phyloP scores from a whole-genome alignment of 2,113 vertebrate species.

The Bettongia penicillata region DNA sequence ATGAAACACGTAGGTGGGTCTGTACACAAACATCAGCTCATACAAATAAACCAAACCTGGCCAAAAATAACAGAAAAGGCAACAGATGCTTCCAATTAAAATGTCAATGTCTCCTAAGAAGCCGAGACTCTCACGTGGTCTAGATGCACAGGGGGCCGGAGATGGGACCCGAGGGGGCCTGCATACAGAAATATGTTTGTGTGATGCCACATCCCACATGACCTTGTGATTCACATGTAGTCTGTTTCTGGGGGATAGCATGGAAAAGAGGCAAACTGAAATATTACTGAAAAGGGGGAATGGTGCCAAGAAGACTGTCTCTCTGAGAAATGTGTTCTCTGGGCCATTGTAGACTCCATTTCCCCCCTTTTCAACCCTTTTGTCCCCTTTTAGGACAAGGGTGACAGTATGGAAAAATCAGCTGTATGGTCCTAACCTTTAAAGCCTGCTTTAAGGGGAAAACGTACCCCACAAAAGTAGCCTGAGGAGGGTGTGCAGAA shows the following conservation, averaged over 20 bases:
- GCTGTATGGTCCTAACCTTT: background rate
- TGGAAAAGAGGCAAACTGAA: slow-evolving; percentile 12
- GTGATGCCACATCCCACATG: slow-evolving; percentile 69
- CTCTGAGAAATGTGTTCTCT: background rate
- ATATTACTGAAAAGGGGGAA: slow-evolving; percentile 38
- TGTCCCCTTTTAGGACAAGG: background rate
- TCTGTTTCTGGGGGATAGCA: slow-evolving; percentile 57
- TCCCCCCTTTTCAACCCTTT: background rate
- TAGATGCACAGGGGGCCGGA: slow-evolving; percentile 64
- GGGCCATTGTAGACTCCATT: background rate
- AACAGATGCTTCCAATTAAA: slow-evolving; percentile 80
- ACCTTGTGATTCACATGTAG: slow-evolving; percentile 72
- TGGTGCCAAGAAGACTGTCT: slow-evolving; percentile 16
- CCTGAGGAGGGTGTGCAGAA: background rate
- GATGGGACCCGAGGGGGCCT: slow-evolving; percentile 56
- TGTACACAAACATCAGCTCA: slow-evolving; percentile 75
- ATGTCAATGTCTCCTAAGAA: slow-evolving; percentile 70
- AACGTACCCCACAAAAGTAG: background rate
- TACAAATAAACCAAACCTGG: slow-evolving; percentile 77
- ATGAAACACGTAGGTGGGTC: slow-evolving; percentile 65
- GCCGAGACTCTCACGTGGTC: slow-evolving; percentile 63
- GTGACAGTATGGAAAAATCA: background rate
- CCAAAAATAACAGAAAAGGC: slow-evolving; percentile 79
- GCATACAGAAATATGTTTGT: slow-evolving; percentile 77
- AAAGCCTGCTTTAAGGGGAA: background rate